Base-by-base conservation (phyloP, 2,797 vertebrate genomes). In the Rallus crepitans region DNA sequence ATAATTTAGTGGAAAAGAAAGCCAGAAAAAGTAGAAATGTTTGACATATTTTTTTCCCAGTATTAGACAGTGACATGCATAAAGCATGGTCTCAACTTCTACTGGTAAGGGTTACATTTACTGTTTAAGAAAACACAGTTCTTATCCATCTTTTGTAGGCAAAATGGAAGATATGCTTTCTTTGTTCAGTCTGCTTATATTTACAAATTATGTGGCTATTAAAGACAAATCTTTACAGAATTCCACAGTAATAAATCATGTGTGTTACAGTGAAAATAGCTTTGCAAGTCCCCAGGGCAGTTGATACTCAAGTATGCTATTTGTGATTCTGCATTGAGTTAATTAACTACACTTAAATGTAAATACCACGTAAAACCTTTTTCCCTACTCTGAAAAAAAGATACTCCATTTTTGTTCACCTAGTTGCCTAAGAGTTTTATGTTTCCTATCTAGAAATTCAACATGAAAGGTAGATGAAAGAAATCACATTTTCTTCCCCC, bases 381-480 rank as follows among this genome's bases (percentile, higher is more conserved):
- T 86, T 11, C 4, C 17, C 23, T 37, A 19, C 11, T 55, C 28
- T 37, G 12, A 30, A 69, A 72, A 28, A 53, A 55, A 20, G 2
- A 13, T 17, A 30, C 13, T 27, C 25, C 50, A 53, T 85, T 91
- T 73, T 28, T 78, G 21, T 18, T 50, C 75, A 24, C 12, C 17
- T n/a, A 45, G 30, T n/a, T 90, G 1, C 9, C 73, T 39, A 48
- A 70, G 39, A 66, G 9, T 45, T 88, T 90, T 75, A 5, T 70
- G 6, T 53, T 93, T 82, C 25, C 30, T 88, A 52, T 27, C n/a
- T 40, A 27, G 30, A 78, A 94, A 88, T 69, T 92, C 96, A 93
- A 59, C 89, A 71, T 96, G 87, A 97, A 96, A 93, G 31, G 14
- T 1, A 8, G 6, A 33, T 85, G 39, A 92, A 89, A 82, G 35